Evolutionary conservation across 30 jellyfish, hydroid and myxozoan genomes (phyloP), one percentile per base, ranked within the genome.

Genomic region (Cassiopea xamachana): DNA sequence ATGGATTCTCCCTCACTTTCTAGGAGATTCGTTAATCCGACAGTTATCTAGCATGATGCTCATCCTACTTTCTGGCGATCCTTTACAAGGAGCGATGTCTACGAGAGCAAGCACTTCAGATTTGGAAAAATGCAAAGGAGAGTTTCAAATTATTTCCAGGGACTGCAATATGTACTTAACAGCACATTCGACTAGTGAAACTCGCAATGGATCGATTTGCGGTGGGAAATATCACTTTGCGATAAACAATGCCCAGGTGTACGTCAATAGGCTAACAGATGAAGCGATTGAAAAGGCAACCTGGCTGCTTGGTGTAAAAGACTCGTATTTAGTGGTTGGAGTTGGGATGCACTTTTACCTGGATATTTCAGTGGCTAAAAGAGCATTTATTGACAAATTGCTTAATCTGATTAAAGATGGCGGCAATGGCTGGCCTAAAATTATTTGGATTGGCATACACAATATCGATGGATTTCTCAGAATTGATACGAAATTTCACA

Each of bases 1-100:
- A 27, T 27, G 39, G 39, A 18, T 18, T 71, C 16, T 71, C 19
- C 12, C 64, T 55, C 7, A 55, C 7, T 55, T 64, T 72, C 16
- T 82, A 95, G 99, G 99, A 1, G 99, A 95, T 49, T 95, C 99
- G 1, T 83, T 95, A 68, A 74, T 95, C 46, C 97, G 99, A 3
- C 99, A 95, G 60, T n/a, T 95, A 46, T 86, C 82, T 3, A 73
- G 97, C 9, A 64, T 77, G 75, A 67, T 81, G 84, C 86, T 91
- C 44, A 84, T 95, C 1, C 68, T 88, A 49, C 72, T 95, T 27
- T 79, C 99, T 5, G 95, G 92, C 2, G 94, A 95, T 73, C 82
- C 83, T 59, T 76, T 69, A n/a, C 67, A 60, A 0, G 99, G 99
- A 7, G 80, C 93, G 12, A 69, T 91, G 60, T 93, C 98, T 8